Evolutionary conservation across 2,113 vertebrate species (phyloP).

Genomic region (Pseudorectes ferrugineus): DNA sequence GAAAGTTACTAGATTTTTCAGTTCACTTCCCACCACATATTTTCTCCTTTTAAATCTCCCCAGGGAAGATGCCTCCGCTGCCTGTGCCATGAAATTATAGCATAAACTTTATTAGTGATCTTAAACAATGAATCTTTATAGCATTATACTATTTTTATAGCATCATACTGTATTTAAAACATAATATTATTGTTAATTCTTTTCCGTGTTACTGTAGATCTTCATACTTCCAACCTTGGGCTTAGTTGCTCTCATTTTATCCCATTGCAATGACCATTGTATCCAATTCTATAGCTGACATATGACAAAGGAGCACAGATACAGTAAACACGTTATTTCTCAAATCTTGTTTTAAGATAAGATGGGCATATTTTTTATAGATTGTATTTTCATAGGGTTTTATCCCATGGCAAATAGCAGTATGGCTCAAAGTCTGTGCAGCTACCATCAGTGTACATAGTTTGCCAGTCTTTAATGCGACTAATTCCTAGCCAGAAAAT

Average conservation of each 20-base stretch:
- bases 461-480: not conserved
- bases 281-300: not conserved
- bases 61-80: not conserved
- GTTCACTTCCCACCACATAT: not conserved
- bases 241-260: not conserved
- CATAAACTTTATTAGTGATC: not conserved
- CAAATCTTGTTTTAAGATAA: not conserved
- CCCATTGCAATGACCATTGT: not conserved
- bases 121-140: not conserved
- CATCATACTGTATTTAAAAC: not conserved
- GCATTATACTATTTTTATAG: not conserved
- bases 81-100: not conserved
- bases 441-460: not conserved
- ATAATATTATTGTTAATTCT: not conserved
- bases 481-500: not conserved
- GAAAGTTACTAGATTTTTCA: conserved; percentile 9
- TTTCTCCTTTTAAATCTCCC: not conserved
- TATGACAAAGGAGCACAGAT: not conserved
- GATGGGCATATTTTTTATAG: not conserved
- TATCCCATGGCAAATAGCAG: not conserved
- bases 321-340: not conserved
- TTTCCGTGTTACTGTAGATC: not conserved
- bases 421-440: not conserved
- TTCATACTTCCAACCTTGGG: not conserved
- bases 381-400: not conserved